Percentiles rank a stretch among this genome's conserved stretches.
These are phyloP conservation scores for Netelia fuscicornis DNA, from an alignment of 2,888 invertebrate species.

Conservation along the genomic window DNA sequence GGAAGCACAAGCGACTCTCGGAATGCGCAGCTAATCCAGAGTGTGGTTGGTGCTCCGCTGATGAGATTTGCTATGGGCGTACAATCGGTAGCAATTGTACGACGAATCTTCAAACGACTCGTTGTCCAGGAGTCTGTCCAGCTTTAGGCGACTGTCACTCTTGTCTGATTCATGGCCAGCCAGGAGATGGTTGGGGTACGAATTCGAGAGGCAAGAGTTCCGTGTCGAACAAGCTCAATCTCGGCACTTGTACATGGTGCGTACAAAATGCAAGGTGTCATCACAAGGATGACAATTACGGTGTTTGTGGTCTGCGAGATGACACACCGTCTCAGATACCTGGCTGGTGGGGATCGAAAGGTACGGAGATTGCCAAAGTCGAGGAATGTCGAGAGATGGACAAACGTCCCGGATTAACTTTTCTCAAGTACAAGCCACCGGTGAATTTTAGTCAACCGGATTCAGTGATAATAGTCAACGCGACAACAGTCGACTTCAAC, in stretches of 20 bases:
- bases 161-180: conserved; percentile 93
- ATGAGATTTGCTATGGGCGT: conserved; percentile 92
- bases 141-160: conserved; percentile 95
- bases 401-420: conserved; percentile 94
- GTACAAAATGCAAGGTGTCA: conserved; percentile 97
- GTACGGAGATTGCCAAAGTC: conserved; percentile 90
- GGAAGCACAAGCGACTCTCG: conserved; percentile 90
- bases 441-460: conserved; percentile 96
- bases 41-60: conserved; percentile 97
- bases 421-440: conserved; percentile 94
- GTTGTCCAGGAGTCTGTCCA: conserved; percentile 96
- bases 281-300: conserved; percentile 93
- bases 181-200: conserved; percentile 85
- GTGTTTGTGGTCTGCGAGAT: conserved; percentile 92
- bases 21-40: conserved; percentile 96
- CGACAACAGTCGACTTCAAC: conserved; percentile 92
- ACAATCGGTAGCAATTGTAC: conserved; percentile 96
- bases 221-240: conserved; percentile 91
- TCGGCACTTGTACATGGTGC: conserved; percentile 96
- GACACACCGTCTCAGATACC: conserved; percentile 93
- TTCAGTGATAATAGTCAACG: conserved; percentile 93
- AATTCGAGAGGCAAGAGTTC: conserved; percentile 85
- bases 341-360: conserved; percentile 96
- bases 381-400: conserved; percentile 92
- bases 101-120: conserved; percentile 94